Evolutionary conservation across 1,140 invertebrate genomes (phyloP).

Genomic region (Drosophila pruinosa): DNA sequence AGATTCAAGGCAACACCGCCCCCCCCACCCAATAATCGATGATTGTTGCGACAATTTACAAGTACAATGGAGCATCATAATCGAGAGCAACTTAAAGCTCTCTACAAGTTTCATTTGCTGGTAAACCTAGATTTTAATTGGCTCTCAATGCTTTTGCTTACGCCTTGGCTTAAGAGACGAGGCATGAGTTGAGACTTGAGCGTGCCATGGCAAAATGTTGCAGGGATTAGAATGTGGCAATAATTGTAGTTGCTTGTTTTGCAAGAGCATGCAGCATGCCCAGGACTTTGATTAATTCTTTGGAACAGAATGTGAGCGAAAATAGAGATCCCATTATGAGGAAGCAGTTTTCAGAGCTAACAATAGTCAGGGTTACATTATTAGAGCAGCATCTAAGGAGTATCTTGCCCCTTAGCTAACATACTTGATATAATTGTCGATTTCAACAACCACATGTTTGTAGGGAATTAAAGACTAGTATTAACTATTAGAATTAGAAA

Average conservation of each 20-base stretch:
- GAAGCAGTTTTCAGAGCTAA: too few relatives aligned
- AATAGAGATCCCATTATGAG: too few relatives aligned
- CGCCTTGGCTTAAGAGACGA: background rate
- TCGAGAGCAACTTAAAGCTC: background rate
- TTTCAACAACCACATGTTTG: too few relatives aligned
- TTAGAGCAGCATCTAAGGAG: too few relatives aligned
- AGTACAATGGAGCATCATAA: background rate
- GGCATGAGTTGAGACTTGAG: background rate
- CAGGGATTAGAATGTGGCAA: slow-evolving; percentile 44
- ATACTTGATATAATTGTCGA: too few relatives aligned
- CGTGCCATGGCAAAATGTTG: slow-evolving; percentile 27
- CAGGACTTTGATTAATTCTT: slow-evolving; percentile 72
- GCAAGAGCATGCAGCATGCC: slow-evolving; percentile 25
- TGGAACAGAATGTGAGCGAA: too few relatives aligned
- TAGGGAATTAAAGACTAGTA: too few relatives aligned
- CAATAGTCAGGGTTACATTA: too few relatives aligned
- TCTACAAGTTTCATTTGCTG: background rate
- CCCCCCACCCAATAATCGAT: slow-evolving; percentile 5
- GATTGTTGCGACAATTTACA: slow-evolving; percentile 2
- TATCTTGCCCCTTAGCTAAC: too few relatives aligned
- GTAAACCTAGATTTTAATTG: background rate
- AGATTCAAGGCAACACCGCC: slow-evolving; percentile 6
- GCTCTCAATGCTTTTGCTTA: background rate
- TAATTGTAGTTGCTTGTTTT: slow-evolving; percentile 30
- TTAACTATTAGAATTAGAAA: too few relatives aligned